A percentile compares a stretch with the other conserved stretches of the same genome.
phyloP scores from a whole-genome alignment of 92 coral and sea anemone genomes.

The Phenganax stokvisi region DNA sequence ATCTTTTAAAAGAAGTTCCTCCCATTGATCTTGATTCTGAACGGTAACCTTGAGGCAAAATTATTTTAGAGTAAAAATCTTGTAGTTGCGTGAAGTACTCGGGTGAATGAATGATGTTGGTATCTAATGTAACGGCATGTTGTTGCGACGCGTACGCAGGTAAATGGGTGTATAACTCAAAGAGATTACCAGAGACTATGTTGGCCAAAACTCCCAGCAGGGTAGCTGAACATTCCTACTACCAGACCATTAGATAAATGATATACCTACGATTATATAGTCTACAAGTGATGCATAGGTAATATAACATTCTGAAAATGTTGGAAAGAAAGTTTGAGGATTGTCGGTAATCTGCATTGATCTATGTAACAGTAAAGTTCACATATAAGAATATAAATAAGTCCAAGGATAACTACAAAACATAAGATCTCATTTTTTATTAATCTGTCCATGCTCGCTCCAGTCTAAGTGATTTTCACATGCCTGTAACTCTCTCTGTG shows the following conservation, averaged over 20 bases:
- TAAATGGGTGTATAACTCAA: too few species aligned
- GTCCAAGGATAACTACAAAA: not conserved
- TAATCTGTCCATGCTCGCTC: not conserved
- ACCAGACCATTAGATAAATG: not conserved
- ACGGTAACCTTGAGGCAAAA: constrained; percentile 57
- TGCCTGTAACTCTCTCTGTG: constrained; percentile 89
- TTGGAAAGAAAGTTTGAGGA: not conserved
- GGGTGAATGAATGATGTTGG: too few species aligned
- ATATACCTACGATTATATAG: not conserved
- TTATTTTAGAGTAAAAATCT: not conserved
- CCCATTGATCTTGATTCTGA: constrained; percentile 90
- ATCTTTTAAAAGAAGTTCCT: constrained; percentile 74
- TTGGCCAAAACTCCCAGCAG: too few species aligned
- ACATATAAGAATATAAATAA: constrained; percentile 14
- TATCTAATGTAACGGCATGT: too few species aligned
- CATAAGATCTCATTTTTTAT: not conserved
- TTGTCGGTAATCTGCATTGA: not conserved
- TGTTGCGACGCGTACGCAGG: too few species aligned
- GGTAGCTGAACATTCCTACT: too few species aligned
- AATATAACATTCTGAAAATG: too few species aligned
- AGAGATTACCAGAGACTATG: too few species aligned
- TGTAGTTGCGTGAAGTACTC: too few species aligned
- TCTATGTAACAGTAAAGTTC: not conserved
- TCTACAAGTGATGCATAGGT: too few species aligned
- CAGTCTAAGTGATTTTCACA: constrained; percentile 23